phyloP scores from a whole-genome alignment of 2,888 invertebrate genomes.

The Anarsia innoxiella region DNA sequence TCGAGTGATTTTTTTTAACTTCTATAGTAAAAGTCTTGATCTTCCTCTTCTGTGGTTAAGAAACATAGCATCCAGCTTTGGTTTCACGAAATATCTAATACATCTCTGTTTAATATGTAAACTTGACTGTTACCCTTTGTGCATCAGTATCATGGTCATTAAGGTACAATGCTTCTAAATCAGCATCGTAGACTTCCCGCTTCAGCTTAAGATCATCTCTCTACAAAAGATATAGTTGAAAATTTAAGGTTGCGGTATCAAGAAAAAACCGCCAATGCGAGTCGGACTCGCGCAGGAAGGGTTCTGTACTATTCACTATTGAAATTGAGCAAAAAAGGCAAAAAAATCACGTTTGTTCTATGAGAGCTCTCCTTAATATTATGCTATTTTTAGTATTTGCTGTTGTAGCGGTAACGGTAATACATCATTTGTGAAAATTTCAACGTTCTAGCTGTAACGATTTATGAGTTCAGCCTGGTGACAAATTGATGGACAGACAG shows the following conservation, averaged over 20 bases:
- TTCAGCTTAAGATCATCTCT: slow-evolving; percentile 46
- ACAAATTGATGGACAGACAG: too few species aligned
- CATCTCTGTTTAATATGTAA: too few species aligned
- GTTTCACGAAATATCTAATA: too few species aligned
- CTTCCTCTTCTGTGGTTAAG: too few species aligned
- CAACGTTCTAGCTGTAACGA: background rate
- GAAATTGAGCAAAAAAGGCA: background rate
- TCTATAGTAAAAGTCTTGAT: too few species aligned
- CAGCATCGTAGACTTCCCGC: slow-evolving; percentile 57
- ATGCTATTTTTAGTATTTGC: background rate
- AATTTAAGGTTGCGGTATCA: too few species aligned
- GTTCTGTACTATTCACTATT: too few species aligned
- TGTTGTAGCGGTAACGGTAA: background rate
- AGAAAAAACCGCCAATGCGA: too few species aligned
- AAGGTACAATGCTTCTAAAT: slow-evolving; percentile 73
- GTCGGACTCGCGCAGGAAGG: too few species aligned
- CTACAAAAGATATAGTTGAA: slow-evolving; percentile 41
- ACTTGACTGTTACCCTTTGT: slow-evolving; percentile 77
- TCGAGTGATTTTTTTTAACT: too few species aligned
- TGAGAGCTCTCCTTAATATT: background rate
- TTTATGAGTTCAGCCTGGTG: background rate
- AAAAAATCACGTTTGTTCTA: background rate
- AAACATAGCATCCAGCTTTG: too few species aligned
- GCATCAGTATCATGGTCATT: slow-evolving; percentile 77
- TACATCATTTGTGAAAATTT: background rate